Conservation (phyloP, 2,113 vertebrate genomes). For the Promerops cafer region DNA sequence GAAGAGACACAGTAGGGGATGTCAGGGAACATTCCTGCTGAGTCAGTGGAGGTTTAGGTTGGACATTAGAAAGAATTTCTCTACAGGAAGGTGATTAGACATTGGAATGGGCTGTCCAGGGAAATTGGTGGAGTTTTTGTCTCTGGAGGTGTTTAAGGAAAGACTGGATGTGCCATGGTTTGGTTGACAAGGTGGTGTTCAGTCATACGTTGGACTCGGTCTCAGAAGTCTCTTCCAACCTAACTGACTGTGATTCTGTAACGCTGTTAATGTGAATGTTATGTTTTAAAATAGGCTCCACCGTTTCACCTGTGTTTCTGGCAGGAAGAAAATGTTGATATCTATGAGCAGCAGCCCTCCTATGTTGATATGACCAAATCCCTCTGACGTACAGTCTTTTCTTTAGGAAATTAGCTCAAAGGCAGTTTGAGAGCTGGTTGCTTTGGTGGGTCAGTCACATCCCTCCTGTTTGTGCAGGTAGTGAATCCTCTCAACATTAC, state of each 20-base stretch:
- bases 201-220: not conserved
- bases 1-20: not conserved
- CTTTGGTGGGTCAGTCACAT: not conserved
- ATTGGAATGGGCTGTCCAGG: not conserved
- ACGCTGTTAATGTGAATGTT: not conserved
- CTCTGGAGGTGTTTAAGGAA: not conserved
- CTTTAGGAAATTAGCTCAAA: not conserved
- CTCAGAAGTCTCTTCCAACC: not conserved
- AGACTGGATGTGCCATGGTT: not conserved
- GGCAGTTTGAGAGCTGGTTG: not conserved
- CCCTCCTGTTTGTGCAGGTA: not conserved
- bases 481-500: not conserved
- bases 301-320: not conserved
- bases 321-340: fast-evolving
- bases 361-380: not conserved
- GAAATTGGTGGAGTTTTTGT: not conserved
- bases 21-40: not conserved
- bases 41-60: not conserved
- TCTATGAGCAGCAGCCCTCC: not conserved
- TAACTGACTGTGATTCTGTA: not conserved
- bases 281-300: not conserved
- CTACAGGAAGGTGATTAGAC: not conserved
- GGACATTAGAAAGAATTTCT: not conserved
- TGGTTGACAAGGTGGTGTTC: not conserved
- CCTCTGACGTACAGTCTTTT: not conserved